phyloP scores from a whole-genome alignment of 2,888 invertebrate species.

The Limulus polyphemus region DNA sequence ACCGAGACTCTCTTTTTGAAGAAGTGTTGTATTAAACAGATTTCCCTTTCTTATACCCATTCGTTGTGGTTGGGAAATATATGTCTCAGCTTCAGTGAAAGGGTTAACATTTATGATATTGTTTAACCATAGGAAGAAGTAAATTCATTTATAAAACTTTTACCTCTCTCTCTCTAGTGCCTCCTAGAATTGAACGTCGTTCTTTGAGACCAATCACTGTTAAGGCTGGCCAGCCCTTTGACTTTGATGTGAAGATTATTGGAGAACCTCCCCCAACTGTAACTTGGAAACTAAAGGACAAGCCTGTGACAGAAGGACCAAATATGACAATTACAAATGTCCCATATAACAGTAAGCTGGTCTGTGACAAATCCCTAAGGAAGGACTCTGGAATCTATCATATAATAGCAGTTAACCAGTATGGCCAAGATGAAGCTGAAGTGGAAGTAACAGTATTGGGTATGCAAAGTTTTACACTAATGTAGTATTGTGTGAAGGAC shows the following conservation, averaged over 20 bases:
- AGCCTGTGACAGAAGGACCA: constrained; percentile 29
- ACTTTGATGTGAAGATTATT: constrained; percentile 40
- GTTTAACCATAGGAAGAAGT: no score
- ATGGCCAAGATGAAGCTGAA: constrained; percentile 78
- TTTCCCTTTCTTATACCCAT: no score
- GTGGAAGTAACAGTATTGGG: constrained; percentile 77
- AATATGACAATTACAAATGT: constrained; percentile 47
- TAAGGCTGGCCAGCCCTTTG: constrained; percentile 41
- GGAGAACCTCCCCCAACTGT: constrained; percentile 64
- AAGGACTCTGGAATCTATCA: constrained; percentile 82
- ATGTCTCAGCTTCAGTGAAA: no score
- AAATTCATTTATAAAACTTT: no score
- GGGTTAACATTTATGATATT: no score
- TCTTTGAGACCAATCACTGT: constrained; percentile 47
- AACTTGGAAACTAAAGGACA: constrained; percentile 73
- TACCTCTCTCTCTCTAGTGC: constrained; percentile 47
- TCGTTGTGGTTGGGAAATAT: no score
- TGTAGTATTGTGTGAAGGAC: background rate
- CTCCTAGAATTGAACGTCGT: constrained; percentile 91
- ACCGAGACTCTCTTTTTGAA: no score
- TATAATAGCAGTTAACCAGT: constrained; percentile 71
- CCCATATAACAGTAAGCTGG: constrained; percentile 75
- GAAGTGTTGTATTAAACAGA: no score
- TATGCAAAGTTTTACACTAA: constrained; percentile 31
- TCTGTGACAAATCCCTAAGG: constrained; percentile 68